Conservation (phyloP, 2,888 invertebrate species). For the Nephrotoma appendiculata region DNA sequence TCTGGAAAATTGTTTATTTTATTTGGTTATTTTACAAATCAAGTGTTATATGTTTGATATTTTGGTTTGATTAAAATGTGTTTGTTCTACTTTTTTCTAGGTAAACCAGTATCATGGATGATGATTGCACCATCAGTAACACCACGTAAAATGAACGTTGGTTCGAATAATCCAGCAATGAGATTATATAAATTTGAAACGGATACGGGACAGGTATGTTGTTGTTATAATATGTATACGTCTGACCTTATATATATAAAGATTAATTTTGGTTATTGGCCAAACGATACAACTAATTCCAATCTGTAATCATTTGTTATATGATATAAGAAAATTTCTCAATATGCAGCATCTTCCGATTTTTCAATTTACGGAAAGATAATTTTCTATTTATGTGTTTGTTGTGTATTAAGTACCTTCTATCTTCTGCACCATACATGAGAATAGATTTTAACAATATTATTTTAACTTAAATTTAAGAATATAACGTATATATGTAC, state of each 20-base stretch:
- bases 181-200: conserved; percentile 83
- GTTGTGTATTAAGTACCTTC: not conserved
- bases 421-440: not conserved
- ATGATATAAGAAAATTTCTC: not conserved
- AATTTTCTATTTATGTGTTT: not conserved
- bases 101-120: conserved; percentile 72
- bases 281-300: not conserved
- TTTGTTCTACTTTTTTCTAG: conserved; percentile 30
- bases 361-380: not conserved
- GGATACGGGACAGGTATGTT: conserved; percentile 63
- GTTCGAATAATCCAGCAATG: conserved; percentile 76
- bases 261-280: not conserved
- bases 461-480: not conserved
- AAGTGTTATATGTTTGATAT: not conserved
- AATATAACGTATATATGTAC: not conserved
- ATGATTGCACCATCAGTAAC: conserved; percentile 83
- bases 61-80: not conserved
- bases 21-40: not conserved
- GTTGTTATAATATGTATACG: not conserved
- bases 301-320: not conserved
- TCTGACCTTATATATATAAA: not conserved
- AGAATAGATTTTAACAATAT: not conserved
- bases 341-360: not conserved
- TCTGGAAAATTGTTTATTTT: too few species aligned
- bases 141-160: conserved; percentile 61